These are phyloP conservation scores for Amiota communis DNA, from an alignment of 2,888 invertebrate species.

Conservation along the genomic window DNA sequence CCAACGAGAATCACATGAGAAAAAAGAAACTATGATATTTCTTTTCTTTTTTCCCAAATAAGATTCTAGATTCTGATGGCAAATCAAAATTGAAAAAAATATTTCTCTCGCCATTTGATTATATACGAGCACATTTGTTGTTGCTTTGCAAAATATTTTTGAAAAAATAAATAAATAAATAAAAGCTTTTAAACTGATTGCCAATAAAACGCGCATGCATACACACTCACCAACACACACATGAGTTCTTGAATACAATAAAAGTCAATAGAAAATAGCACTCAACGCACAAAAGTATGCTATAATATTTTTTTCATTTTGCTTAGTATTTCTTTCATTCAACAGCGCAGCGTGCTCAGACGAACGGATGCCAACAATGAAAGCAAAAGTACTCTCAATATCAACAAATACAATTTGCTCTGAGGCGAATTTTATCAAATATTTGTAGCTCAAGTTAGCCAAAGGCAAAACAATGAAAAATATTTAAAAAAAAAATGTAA, in stretches of 20 bases:
- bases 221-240: too few species aligned
- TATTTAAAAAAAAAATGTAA: not conserved
- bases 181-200: slow-evolving; percentile 28
- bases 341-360: slow-evolving; percentile 1
- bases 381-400: not conserved
- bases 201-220: not conserved
- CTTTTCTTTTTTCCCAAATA: too few species aligned
- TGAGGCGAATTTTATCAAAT: slow-evolving; percentile 4
- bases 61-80: too few species aligned
- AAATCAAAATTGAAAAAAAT: not conserved
- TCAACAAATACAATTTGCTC: not conserved
- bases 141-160: not conserved
- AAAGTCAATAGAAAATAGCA: not conserved
- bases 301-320: slow-evolving; percentile 9
- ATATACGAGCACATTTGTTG: not conserved
- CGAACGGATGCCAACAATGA: not conserved
- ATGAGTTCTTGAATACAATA: too few species aligned
- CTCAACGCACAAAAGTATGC: slow-evolving; percentile 18
- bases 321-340: not conserved
- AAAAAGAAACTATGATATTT: too few species aligned
- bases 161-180: not conserved
- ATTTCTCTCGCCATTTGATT: not conserved
- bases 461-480: not conserved
- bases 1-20: too few species aligned
- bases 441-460: not conserved